These are phyloP conservation scores for Prionailurus viverrinus DNA, from an alignment of 2,113 vertebrate species.

Conservation along the genomic window DNA sequence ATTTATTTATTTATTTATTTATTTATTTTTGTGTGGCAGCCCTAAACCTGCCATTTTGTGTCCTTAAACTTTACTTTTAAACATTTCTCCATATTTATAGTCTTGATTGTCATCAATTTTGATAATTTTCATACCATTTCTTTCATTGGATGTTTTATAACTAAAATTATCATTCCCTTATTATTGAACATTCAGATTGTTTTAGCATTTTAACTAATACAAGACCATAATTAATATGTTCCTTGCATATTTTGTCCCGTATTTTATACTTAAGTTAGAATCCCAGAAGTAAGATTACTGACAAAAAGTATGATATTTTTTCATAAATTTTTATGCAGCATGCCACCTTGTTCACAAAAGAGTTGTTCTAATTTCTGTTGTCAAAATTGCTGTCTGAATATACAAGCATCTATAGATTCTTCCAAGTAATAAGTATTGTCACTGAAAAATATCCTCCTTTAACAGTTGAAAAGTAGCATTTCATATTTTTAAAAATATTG, in stretches of 20 bases:
- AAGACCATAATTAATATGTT: not conserved
- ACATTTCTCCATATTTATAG: not conserved
- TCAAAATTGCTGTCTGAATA: not conserved
- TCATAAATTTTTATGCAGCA: slow-evolving; percentile 15
- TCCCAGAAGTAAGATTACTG: not conserved
- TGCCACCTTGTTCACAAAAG: slow-evolving; percentile 12
- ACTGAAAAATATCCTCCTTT: not conserved
- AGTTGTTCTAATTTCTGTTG: slow-evolving; percentile 21
- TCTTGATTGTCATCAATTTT: slow-evolving; percentile 29
- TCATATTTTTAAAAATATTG: not conserved
- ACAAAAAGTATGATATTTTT: not conserved
- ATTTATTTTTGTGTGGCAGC: not conserved
- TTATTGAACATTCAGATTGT: not conserved
- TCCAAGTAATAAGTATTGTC: not conserved
- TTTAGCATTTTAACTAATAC: slow-evolving; percentile 48
- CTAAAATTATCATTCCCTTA: not conserved
- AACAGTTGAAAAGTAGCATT: slow-evolving; percentile 21
- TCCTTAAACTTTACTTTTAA: not conserved
- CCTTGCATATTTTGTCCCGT: not conserved
- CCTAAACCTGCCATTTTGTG: not conserved
- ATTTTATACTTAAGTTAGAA: not conserved
- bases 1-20: too few species aligned
- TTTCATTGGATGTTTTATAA: not conserved
- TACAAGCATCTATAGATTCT: not conserved
- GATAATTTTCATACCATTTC: not conserved